Percentiles rank a stretch among this genome's conserved stretches.
Conservation (phyloP, 2,113 vertebrate genomes). For the Macrotus californicus region DNA sequence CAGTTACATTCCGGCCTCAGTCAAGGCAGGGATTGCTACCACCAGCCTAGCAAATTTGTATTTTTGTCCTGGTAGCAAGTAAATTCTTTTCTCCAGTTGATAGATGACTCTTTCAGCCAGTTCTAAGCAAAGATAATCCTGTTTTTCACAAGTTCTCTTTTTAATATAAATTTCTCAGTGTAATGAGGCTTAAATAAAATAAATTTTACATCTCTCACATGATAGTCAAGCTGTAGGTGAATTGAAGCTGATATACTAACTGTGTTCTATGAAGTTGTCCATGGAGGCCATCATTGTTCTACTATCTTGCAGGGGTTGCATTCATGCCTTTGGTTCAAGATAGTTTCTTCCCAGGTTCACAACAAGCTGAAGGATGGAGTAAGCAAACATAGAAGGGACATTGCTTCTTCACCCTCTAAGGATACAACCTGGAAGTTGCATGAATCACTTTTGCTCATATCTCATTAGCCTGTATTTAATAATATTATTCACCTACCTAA, state of each 20-base stretch:
- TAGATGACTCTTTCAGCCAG: background rate
- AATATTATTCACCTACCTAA: background rate
- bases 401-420: background rate
- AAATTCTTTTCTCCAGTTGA: background rate
- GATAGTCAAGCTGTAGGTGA: background rate
- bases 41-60: too few species aligned
- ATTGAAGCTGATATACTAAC: background rate
- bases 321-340: background rate
- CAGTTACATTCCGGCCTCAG: background rate
- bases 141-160: background rate
- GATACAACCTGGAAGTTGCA: background rate
- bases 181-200: background rate
- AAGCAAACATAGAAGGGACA: background rate
- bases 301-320: background rate
- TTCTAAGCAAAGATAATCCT: background rate
- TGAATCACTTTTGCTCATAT: background rate
- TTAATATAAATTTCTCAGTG: background rate
- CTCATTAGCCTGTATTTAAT: background rate
- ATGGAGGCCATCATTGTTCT: background rate
- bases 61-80: background rate
- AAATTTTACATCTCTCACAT: background rate
- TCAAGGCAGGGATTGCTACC: background rate
- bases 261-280: background rate
- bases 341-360: too few species aligned
- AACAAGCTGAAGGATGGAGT: background rate